These are phyloP conservation scores for Torymus texanus DNA, from an alignment of 2,888 invertebrate species.

Conservation along the genomic window DNA sequence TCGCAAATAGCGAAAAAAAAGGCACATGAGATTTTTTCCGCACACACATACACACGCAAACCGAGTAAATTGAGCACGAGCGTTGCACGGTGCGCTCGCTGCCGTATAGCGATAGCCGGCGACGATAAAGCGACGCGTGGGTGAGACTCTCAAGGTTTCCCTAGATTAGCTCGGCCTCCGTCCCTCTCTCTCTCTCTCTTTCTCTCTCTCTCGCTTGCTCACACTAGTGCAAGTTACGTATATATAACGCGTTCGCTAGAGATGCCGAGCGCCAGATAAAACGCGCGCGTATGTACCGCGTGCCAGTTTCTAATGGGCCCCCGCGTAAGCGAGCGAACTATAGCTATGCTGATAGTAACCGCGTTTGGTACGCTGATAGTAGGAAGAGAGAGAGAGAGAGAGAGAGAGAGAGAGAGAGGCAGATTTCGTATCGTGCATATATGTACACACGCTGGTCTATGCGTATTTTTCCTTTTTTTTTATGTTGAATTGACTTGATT, in stretches of 20 bases:
- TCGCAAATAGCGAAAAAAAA: no score
- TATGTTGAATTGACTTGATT: no score
- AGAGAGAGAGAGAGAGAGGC: no score
- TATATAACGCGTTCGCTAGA: neutral
- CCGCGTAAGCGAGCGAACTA: neutral
- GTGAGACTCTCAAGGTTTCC: slow-evolving; percentile 62
- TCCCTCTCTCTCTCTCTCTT: slow-evolving; percentile 49
- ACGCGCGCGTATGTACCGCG: neutral
- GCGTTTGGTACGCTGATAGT: no score
- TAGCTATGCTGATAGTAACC: no score
- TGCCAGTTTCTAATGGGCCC: slow-evolving; percentile 20
- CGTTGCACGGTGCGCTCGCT: neutral
- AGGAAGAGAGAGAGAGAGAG: no score
- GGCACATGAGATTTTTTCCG: no score
- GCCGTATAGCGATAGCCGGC: slow-evolving; percentile 10
- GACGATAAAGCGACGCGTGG: slow-evolving; percentile 57
- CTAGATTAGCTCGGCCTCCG: slow-evolving; percentile 63
- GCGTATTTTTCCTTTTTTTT: no score
- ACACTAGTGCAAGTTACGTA: no score
- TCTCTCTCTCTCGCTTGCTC: slow-evolving; percentile 2
- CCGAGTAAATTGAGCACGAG: slow-evolving; percentile 20
- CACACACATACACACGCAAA: no score
- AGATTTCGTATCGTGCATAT: no score
- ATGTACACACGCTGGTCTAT: no score
- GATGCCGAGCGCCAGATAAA: slow-evolving; percentile 42